Percentiles rank a stretch among this genome's conserved stretches.
Evolutionary conservation across 2,113 vertebrate species (phyloP).

Genomic region (Aegypius monachus): DNA sequence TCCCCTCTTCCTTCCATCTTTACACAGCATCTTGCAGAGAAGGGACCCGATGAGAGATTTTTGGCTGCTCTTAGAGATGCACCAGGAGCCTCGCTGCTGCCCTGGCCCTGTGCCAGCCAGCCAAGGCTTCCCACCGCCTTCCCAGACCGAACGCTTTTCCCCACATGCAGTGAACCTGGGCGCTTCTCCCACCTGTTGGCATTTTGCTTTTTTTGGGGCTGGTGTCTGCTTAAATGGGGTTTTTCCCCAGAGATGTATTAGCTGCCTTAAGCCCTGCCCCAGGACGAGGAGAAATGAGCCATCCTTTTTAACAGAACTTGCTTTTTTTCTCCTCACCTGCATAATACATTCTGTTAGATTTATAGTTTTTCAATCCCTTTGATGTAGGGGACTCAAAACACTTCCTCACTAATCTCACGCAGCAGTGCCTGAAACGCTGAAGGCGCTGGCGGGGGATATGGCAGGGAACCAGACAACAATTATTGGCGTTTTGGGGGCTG

Average conservation of each 20-base stretch:
- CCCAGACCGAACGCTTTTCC: fast-evolving
- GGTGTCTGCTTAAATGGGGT: fast-evolving
- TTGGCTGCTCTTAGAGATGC: not conserved
- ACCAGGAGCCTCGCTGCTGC: fast-evolving
- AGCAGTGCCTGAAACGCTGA: not conserved
- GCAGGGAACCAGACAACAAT: not conserved
- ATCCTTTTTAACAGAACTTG: not conserved
- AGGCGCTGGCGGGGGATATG: not conserved
- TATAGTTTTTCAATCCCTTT: constrained; percentile 38
- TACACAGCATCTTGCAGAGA: fast-evolving
- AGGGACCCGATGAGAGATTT: fast-evolving
- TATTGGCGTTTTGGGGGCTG: not conserved
- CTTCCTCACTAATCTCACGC: not conserved
- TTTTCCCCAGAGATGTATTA: fast-evolving
- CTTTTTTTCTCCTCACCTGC: not conserved
- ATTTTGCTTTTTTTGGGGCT: not conserved
- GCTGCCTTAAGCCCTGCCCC: not conserved
- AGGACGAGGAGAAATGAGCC: not conserved
- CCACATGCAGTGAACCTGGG: fast-evolving
- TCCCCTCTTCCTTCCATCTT: not conserved
- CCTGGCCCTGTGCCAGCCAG: no score
- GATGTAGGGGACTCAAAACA: constrained; percentile 19
- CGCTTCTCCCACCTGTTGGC: not conserved
- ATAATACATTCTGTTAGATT: not conserved
- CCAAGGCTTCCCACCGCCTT: not conserved